Conservation (phyloP, 1,140 invertebrate genomes). For the Ditylenchus dipsaci region DNA sequence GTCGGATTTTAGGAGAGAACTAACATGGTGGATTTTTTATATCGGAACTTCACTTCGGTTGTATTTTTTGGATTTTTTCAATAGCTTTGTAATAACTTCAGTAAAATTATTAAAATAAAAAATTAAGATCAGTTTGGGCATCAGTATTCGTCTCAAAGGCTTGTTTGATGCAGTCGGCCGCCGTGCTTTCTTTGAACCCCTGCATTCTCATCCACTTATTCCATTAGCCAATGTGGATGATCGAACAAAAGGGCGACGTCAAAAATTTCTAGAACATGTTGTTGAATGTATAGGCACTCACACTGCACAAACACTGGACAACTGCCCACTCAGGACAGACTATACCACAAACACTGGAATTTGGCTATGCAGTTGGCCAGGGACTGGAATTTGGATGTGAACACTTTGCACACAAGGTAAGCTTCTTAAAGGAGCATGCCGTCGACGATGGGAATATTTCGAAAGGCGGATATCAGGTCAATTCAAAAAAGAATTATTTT, state of each 20-base stretch:
- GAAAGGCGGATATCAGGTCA: too few relatives aligned
- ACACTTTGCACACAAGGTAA: conserved; percentile 36
- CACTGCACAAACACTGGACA: conserved; percentile 5
- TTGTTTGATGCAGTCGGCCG: conserved; percentile 36
- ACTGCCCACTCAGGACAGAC: conserved; percentile 3
- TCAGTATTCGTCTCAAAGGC: background rate
- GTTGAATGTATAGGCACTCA: conserved; percentile 20
- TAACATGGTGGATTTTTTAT: too few relatives aligned
- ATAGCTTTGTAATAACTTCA: too few relatives aligned
- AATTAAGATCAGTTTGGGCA: background rate
- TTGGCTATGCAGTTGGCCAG: conserved; percentile 22
- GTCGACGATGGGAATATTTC: too few relatives aligned
- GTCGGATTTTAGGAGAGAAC: too few relatives aligned
- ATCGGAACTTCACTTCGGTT: too few relatives aligned
- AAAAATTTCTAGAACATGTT: conserved; percentile 33
- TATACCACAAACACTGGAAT: conserved; percentile 30
- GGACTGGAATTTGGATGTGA: conserved; percentile 38
- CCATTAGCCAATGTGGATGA: conserved; percentile 38
- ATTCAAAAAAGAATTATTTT: too few relatives aligned
- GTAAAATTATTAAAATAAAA: too few relatives aligned
- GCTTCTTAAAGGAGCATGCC: too few relatives aligned
- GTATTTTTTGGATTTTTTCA: too few relatives aligned
- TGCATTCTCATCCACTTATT: conserved; percentile 38
- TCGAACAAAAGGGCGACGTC: conserved; percentile 14
- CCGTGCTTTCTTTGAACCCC: conserved; percentile 33